A percentile compares a stretch with the other conserved stretches of the same genome.
phyloP scores from a whole-genome alignment of 2,797 vertebrate species.

The Lepus oiostolus region DNA sequence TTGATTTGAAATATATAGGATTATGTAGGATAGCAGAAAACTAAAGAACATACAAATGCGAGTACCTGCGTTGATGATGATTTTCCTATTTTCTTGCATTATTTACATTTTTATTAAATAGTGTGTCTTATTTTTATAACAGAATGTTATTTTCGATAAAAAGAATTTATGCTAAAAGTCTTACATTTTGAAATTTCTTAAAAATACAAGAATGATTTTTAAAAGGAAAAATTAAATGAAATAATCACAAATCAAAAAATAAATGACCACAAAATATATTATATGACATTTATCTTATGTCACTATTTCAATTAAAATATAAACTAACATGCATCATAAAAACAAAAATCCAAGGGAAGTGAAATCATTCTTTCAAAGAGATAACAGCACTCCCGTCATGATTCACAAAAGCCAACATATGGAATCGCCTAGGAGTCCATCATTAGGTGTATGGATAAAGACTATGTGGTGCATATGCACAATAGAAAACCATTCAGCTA shows the following conservation, averaged over 20 bases:
- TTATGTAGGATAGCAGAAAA: neutral
- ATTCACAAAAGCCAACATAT: too few relatives aligned
- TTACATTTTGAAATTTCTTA: neutral
- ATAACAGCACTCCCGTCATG: too few relatives aligned
- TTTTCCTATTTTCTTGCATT: neutral
- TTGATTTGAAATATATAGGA: conserved; percentile 42
- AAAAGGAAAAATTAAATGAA: conserved; percentile 3
- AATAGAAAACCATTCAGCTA: too few relatives aligned
- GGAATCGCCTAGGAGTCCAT: too few relatives aligned
- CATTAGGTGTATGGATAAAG: too few relatives aligned
- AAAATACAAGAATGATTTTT: neutral
- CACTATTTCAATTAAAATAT: conserved; percentile 26
- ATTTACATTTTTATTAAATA: conserved; percentile 5
- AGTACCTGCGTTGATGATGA: neutral
- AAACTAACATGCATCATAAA: conserved; percentile 1
- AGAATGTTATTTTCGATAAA: conserved; percentile 18
- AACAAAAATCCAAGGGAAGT: neutral
- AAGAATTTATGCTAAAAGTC: neutral
- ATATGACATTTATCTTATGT: neutral
- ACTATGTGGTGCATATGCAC: too few relatives aligned
- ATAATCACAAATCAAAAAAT: neutral
- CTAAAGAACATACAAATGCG: conserved; percentile 28
- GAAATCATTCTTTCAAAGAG: too few relatives aligned
- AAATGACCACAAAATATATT: neutral
- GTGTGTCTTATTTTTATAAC: neutral